Evolutionary conservation across 2,888 invertebrate species (phyloP), one percentile per base, ranked within the genome.

Genomic region (Selenia dentaria): DNA sequence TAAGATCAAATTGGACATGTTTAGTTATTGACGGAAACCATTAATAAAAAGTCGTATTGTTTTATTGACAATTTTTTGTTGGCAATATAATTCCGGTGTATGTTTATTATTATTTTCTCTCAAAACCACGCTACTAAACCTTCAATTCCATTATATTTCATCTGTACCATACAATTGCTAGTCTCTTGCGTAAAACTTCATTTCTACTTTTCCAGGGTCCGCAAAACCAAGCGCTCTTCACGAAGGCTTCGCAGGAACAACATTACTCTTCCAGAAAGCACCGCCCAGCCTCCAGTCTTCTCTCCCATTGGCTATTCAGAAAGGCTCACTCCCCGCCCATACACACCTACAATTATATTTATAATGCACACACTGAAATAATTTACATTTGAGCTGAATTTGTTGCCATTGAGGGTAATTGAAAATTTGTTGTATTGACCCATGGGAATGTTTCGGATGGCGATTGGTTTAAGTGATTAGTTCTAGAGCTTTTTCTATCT

Each of bases 331-430:
- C 62, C 61, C 84, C 87, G 86, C 89, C 89, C 83, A 77, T 57
- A 73, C 51, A 81, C 80, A 83, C 85, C 87, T 88, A 85, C 87
- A 88, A 84, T 85, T 84, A 88, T 89, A 88, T 89, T 90, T 89
- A 90, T 89, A 88, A 88, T 88, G 86, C 84, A 83, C 81, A 81
- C 79, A 80, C 74, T 82, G 79, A 88, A 87, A 89, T 89, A 89
- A 89, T 89, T 90, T 89, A 89, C 88, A 88, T 89, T 88, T 84
- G 74, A 86, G 86, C 86, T 84, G 87, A 90, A 90, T 89, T 89
- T 89, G 90, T 87, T 84, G 84, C 79, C 81, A 76, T 82, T 76
- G 75, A 67, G 83, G 82, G 85, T 88, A 90, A 90, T 89, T 90
- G 89, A 90, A 90, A 89, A 90, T 89, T 90, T 90, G 89, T 88